A percentile compares a stretch with the other conserved stretches of the same genome.
These are phyloP conservation scores for Ditula angustiorana DNA, from an alignment of 2,888 invertebrate genomes.

Conservation along the genomic window DNA sequence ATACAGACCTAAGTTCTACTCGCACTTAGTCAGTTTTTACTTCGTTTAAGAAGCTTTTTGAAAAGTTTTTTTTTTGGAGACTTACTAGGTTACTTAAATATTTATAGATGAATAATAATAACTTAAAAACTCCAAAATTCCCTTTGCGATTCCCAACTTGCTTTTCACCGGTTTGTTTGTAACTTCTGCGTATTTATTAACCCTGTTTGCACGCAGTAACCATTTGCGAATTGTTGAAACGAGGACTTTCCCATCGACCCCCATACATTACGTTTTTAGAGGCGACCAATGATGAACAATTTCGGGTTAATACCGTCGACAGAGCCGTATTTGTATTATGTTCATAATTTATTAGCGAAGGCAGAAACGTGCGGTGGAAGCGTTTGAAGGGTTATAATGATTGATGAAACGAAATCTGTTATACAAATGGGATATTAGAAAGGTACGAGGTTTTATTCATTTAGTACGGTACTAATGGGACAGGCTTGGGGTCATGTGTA, in stretches of 20 bases:
- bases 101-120: too few relatives aligned
- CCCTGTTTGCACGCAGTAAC: neutral
- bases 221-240: slow-evolving; percentile 36
- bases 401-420: slow-evolving; percentile 19
- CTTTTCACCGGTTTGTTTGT: too few relatives aligned
- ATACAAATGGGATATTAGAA: neutral
- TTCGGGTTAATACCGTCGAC: slow-evolving; percentile 38
- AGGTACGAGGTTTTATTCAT: slow-evolving; percentile 3
- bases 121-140: too few relatives aligned
- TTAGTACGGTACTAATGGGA: too few relatives aligned
- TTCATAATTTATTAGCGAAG: slow-evolving; percentile 32
- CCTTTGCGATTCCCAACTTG: too few relatives aligned
- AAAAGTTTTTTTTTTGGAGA: too few relatives aligned
- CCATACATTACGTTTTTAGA: slow-evolving; percentile 37
- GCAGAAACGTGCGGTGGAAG: slow-evolving; percentile 11
- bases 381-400: slow-evolving; percentile 36
- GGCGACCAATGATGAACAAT: slow-evolving; percentile 37
- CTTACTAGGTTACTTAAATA: too few relatives aligned
- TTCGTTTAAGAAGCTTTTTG: too few relatives aligned
- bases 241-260: slow-evolving; percentile 30
- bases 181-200: slow-evolving; percentile 13
- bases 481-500: too few relatives aligned
- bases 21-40: too few relatives aligned
- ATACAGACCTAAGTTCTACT: too few relatives aligned
- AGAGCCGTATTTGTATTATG: slow-evolving; percentile 32